Evolutionary conservation across 2,888 invertebrate genomes (phyloP).

Genomic region (Orthosia gothica): DNA sequence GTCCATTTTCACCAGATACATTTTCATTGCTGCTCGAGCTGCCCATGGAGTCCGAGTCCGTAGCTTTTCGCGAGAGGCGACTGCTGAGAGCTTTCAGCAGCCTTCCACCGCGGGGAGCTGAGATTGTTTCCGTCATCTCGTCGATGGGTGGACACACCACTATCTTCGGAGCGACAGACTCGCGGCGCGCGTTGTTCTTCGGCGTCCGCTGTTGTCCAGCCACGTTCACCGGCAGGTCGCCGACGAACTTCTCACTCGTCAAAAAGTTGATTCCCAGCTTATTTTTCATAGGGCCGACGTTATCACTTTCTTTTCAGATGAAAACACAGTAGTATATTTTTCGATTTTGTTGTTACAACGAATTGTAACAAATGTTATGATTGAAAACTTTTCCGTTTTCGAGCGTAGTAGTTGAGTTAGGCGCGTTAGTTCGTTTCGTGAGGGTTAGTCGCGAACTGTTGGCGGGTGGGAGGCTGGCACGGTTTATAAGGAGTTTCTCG

Average conservation of each 20-base stretch:
- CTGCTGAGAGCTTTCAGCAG: slow-evolving; percentile 93
- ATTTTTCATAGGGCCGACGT: slow-evolving; percentile 85
- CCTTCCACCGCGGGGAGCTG: slow-evolving; percentile 92
- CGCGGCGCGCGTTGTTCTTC: slow-evolving; percentile 77
- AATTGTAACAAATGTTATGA: slow-evolving; percentile 68
- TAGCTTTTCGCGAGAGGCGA: slow-evolving; percentile 91
- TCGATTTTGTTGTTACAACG: slow-evolving; percentile 54
- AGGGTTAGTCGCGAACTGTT: slow-evolving; percentile 81
- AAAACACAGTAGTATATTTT: slow-evolving; percentile 66
- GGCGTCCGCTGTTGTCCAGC: slow-evolving; percentile 74
- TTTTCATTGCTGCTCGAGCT: slow-evolving; percentile 89
- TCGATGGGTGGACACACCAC: slow-evolving; percentile 89
- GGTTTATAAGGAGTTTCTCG: slow-evolving; percentile 79
- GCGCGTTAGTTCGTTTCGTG: slow-evolving; percentile 77
- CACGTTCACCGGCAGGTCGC: slow-evolving; percentile 80
- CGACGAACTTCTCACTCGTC: slow-evolving; percentile 82
- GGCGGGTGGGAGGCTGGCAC: slow-evolving; percentile 67
- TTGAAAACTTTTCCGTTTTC: slow-evolving; percentile 82
- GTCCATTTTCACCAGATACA: slow-evolving; percentile 83
- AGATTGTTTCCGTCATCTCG: slow-evolving; percentile 91
- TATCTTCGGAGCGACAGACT: slow-evolving; percentile 86
- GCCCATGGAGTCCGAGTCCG: slow-evolving; percentile 84
- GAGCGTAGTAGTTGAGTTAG: slow-evolving; percentile 66
- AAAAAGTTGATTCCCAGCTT: slow-evolving; percentile 82
- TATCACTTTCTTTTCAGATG: slow-evolving; percentile 70